Evolutionary conservation across 35 echinoderm and acorn worm genomes (phyloP).

Genomic region (Eucidaris tribuloides): DNA sequence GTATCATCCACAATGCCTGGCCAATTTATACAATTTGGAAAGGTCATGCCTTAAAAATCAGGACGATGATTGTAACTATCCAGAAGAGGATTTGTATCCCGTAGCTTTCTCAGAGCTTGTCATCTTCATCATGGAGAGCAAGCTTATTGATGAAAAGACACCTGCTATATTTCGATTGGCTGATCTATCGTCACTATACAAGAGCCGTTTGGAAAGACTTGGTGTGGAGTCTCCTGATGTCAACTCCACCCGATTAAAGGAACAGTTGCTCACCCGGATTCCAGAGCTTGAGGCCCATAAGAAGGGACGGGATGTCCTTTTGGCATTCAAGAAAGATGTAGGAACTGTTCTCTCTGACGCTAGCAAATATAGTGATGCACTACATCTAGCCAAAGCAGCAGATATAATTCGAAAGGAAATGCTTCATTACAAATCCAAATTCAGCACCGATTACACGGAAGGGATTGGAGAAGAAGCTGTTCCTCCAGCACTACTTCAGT

Average conservation of each 20-base stretch:
- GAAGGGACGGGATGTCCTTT: slow-evolving; percentile 31
- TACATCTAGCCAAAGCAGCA: slow-evolving; percentile 28
- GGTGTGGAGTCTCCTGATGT: background rate
- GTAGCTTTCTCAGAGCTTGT: slow-evolving; percentile 12
- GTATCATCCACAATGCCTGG: too few species aligned
- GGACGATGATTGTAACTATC: background rate
- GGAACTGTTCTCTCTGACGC: slow-evolving; percentile 7
- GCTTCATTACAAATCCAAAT: too few species aligned
- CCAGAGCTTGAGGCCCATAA: slow-evolving; percentile 16
- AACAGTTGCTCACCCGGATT: background rate
- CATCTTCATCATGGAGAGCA: background rate
- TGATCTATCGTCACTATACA: background rate
- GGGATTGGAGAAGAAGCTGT: too few species aligned
- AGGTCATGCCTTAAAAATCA: too few species aligned
- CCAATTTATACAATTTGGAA: too few species aligned
- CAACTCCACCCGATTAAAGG: slow-evolving; percentile 20
- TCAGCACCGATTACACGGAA: too few species aligned
- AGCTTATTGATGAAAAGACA: background rate
- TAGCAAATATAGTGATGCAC: background rate
- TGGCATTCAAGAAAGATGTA: slow-evolving; percentile 22
- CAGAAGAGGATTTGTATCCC: background rate
- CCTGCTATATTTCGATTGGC: background rate
- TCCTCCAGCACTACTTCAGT: too few species aligned
- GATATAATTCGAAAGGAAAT: slow-evolving; percentile 30
- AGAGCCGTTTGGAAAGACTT: background rate